These are phyloP conservation scores for Melanotaenia duboulayi DNA, from an alignment of 2,113 vertebrate genomes.

Conservation along the genomic window DNA sequence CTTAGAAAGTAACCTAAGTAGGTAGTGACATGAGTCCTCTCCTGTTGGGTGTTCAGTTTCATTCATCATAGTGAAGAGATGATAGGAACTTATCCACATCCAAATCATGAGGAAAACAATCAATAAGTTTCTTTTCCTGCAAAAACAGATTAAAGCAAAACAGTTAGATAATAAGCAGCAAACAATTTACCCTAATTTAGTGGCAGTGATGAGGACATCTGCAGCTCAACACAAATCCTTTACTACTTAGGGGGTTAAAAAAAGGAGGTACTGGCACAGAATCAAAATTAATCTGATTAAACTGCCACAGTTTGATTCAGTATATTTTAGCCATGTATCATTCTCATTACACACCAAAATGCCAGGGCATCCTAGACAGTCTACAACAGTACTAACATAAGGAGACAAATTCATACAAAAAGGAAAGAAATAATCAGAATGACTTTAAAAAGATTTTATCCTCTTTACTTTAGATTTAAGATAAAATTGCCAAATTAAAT, in stretches of 20 bases:
- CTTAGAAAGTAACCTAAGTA: constrained; percentile 52
- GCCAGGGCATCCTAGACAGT: neutral
- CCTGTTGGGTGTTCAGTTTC: constrained; percentile 45
- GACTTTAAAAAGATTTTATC: too few species aligned
- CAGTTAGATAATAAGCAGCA: neutral
- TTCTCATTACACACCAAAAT: neutral
- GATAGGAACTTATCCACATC: constrained; percentile 98
- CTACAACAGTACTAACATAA: neutral
- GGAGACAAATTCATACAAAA: too few species aligned
- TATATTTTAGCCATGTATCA: neutral
- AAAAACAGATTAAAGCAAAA: constrained; percentile 29
- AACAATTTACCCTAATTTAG: neutral
- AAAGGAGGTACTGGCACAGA: neutral
- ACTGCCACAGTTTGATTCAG: too few species aligned
- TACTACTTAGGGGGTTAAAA: neutral
- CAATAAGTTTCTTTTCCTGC: constrained; percentile 90
- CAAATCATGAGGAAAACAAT: constrained; percentile 94
- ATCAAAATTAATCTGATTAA: neutral
- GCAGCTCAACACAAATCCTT: too few species aligned
- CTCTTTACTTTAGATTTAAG: too few species aligned
- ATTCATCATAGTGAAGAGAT: constrained; percentile 97
- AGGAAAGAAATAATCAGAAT: too few species aligned
- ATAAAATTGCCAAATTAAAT: too few species aligned
- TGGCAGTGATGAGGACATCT: too few species aligned
- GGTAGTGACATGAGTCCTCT: constrained; percentile 34